Base-by-base conservation (phyloP, 2,888 invertebrate species). In the Odiellus spinosus region DNA sequence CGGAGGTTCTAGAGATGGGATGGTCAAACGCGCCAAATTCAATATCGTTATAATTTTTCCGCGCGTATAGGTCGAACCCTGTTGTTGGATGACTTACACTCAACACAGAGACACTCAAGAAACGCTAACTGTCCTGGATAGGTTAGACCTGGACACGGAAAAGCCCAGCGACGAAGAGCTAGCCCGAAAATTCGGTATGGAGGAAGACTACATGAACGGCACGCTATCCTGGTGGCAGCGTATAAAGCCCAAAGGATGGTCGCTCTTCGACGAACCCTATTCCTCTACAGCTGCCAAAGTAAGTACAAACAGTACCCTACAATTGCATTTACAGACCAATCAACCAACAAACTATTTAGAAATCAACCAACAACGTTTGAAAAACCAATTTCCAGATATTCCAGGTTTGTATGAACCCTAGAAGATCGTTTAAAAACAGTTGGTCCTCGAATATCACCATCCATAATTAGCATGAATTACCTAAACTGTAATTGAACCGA, bases 61-160 rank as follows among this genome's bases (percentile, higher is more conserved):
- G n/a, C n/a, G n/a, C n/a, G n/a, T n/a, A 19, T 59, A 67, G 61
- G 95, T 96, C 60, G 95, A 96, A 66, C 96, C 96, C 4, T 98
- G 96, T 69, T 98, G 98, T 69, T 98, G 98, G 96, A 96, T 96
- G 95, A 98, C 96, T 8, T 98, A 98, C 60, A 76, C 73, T 19
- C 69, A 87, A 85, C 88, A 90, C 75, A 79, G 93, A 61, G 95
- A 98, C 73, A 98, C 98, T 51, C 95, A 98, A 71, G 95, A 96
- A 71, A 98, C 96, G 44, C 73, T 98, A 64, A 90, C 93, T 48
- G 96, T 98, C 51, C 74, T 98, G 63, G 98, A 98, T 72, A 77
- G 91, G 53, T 73, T 98, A 62, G 98, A 98, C 71, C 76, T 96
- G 62, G 96, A 98, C 69, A 93, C 93, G 52, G 95, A 57, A 17